Conservation (phyloP, 2,797 vertebrate genomes). For the Danio kyathit region DNA sequence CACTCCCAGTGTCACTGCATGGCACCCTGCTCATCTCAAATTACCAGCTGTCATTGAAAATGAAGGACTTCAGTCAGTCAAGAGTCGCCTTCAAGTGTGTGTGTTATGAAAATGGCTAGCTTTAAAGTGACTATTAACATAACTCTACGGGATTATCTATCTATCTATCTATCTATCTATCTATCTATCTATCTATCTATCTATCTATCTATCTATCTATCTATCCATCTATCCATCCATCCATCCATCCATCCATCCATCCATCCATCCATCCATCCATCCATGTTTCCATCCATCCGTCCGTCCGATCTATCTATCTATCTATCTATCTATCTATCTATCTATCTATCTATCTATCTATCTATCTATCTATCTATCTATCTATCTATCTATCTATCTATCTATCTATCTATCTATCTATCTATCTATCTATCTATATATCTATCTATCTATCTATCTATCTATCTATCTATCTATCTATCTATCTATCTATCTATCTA, state of each 20-base stretch:
- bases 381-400: too few species aligned
- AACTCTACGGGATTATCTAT: not conserved
- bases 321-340: too few species aligned
- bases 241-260: not conserved
- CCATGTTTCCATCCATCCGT: too few species aligned
- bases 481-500: constrained; percentile 18
- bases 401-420: too few species aligned
- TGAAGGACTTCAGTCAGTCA: not conserved
- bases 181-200: not conserved
- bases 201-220: too few species aligned
- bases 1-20: not conserved
- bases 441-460: too few species aligned
- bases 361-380: too few species aligned
- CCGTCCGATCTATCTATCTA: too few species aligned
- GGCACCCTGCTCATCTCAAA: not conserved
- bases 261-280: too few species aligned
- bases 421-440: too few species aligned
- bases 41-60: not conserved
- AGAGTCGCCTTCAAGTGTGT: not conserved
- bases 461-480: constrained; percentile 6
- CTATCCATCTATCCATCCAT: too few species aligned
- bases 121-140: not conserved
- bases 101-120: not conserved
- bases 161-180: not conserved
- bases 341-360: too few species aligned